A percentile compares a stretch with the other conserved stretches of the same genome.
Evolutionary conservation across 2,888 invertebrate species (phyloP).

Genomic region (Cinara cedri): DNA sequence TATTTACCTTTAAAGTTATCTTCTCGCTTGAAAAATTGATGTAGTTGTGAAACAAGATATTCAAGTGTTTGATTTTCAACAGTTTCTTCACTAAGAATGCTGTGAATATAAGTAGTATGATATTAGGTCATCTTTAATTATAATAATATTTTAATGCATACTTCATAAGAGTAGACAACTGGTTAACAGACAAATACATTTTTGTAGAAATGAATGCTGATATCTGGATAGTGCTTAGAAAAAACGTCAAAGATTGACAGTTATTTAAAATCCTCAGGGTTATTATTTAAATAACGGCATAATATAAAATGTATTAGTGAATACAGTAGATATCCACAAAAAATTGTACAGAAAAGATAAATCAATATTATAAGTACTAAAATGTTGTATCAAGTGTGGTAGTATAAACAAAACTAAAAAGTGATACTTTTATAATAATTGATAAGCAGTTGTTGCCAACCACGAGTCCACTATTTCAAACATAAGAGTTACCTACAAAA

Average conservation of each 20-base stretch:
- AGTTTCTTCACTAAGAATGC: constrained; percentile 75
- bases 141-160: constrained; percentile 4
- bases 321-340: neutral
- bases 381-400: neutral
- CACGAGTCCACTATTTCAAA: too few species aligned
- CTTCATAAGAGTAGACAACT: constrained; percentile 40
- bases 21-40: constrained; percentile 77
- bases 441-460: constrained; percentile 31
- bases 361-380: constrained; percentile 2
- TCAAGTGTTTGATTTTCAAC: constrained; percentile 79
- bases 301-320: neutral
- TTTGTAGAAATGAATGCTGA: neutral
- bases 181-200: constrained; percentile 44
- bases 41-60: constrained; percentile 75
- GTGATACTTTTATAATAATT: constrained; percentile 3
- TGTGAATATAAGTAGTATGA: constrained; percentile 63
- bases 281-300: neutral
- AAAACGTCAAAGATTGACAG: too few species aligned
- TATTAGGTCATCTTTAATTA: neutral
- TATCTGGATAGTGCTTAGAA: neutral
- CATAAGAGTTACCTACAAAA: too few species aligned
- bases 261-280: too few species aligned
- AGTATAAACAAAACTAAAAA: neutral
- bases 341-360: neutral
- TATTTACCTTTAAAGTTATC: constrained; percentile 78